Conservation (phyloP, 2,113 vertebrate species). For the Arothron firmamentum region DNA sequence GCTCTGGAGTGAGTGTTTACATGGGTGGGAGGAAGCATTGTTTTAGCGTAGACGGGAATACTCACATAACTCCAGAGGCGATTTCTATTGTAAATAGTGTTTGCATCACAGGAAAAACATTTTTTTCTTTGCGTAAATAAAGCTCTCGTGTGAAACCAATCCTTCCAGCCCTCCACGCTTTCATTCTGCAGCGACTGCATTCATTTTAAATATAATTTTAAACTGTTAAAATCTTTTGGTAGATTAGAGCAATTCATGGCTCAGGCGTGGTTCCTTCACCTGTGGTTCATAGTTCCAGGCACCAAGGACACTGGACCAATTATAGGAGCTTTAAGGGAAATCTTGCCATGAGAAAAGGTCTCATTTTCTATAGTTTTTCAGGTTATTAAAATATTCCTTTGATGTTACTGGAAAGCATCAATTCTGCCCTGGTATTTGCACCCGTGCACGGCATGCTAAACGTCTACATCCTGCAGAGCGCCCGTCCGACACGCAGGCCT, state of each 20-base stretch:
- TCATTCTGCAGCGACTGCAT: not conserved
- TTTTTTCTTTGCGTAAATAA: not conserved
- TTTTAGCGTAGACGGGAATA: slow-evolving; percentile 68
- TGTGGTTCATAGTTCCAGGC: too few species aligned
- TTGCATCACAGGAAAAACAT: not conserved
- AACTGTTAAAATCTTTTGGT: not conserved
- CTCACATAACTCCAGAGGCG: slow-evolving; percentile 29
- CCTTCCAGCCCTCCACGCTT: not conserved
- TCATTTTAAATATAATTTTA: not conserved
- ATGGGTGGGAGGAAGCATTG: slow-evolving; percentile 71
- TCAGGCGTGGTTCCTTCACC: too few species aligned
- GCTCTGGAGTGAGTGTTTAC: slow-evolving; percentile 74
- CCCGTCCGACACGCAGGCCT: slow-evolving; percentile 42
- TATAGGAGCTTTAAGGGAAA: too few species aligned
- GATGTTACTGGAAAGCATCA: not conserved
- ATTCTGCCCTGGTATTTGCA: not conserved
- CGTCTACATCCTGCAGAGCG: slow-evolving; percentile 31
- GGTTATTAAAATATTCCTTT: too few species aligned
- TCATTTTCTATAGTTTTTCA: too few species aligned
- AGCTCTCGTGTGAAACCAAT: not conserved
- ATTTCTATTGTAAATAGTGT: slow-evolving; percentile 13
- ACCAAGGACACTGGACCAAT: too few species aligned
- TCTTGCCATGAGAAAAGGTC: too few species aligned
- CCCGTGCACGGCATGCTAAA: not conserved
- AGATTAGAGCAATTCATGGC: too few species aligned